A percentile compares a stretch with the other conserved stretches of the same genome.
Conservation (phyloP, 2,113 vertebrate species). For the Sclerurus mexicanus region DNA sequence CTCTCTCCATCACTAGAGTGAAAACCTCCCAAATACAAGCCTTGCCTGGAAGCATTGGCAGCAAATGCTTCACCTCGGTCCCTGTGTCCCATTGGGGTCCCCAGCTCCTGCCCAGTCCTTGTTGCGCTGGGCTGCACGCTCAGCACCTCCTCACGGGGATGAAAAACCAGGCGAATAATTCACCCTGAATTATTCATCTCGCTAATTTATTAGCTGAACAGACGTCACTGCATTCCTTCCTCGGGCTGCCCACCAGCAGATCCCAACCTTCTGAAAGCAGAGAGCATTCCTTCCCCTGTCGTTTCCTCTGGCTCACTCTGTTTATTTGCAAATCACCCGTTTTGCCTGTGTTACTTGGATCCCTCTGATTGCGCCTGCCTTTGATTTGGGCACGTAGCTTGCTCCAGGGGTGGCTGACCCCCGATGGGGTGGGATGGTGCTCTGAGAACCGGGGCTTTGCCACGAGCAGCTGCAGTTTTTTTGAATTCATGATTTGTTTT, state of each 20-base stretch:
- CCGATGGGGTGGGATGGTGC: not conserved
- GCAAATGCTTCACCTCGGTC: not conserved
- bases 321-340: conserved; percentile 40
- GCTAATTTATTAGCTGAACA: conserved; percentile 38
- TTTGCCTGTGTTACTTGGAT: conserved; percentile 12
- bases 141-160: not conserved
- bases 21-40: not conserved
- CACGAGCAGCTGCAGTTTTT: not conserved
- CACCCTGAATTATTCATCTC: conserved; percentile 19
- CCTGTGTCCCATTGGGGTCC: not conserved
- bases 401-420: not conserved
- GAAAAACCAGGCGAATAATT: not conserved
- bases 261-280: conserved; percentile 17
- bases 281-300: conserved; percentile 30
- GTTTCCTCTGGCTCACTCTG: conserved; percentile 17
- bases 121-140: not conserved
- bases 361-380: not conserved
- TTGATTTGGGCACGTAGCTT: conserved; percentile 24
- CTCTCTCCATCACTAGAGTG: not conserved
- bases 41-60: not conserved
- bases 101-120: not conserved
- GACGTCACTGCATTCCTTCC: conserved; percentile 49
- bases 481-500: not conserved
- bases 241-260: conserved; percentile 26
- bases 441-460: conserved; percentile 7